Evolutionary conservation across 2,113 vertebrate species (phyloP), one percentile per base, ranked within the genome.

Genomic region (Eubucco bourcierii): DNA sequence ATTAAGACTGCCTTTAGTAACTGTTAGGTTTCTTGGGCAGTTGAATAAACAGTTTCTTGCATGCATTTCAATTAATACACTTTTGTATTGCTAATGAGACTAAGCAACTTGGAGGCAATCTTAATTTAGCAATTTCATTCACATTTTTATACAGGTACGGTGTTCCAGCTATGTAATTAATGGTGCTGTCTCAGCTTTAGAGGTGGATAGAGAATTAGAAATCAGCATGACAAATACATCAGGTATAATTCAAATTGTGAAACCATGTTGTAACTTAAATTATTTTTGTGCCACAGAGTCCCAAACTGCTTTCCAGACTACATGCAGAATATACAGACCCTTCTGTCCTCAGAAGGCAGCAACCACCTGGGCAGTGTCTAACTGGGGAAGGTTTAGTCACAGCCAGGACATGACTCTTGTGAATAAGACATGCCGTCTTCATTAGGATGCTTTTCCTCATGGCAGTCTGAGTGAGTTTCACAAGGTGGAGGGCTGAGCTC

Each of bases 81-180:
- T 93, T 80, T 74, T 89, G 72, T 93, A 85, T 84, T 95, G 84
- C 84, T 96, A 93, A 93, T 92, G 72, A 96, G 88, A 52, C 47
- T 59, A 80, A 95, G 70, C 61, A 91, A 52, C 59, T 87, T 91
- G 90, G 80, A 96, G 85, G 73, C 90, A 90, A 31, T 94, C 65
- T 95, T 83, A 88, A 85, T 94, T 92, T 72, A 90, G 65, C 0
- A 0, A 44, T 83, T 94, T 89, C 67, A 55, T 90, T 94, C 92
- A 91, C 93, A 77, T 90, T 96, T 96, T 93, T 93, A 56, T 67
- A 87, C 79, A 68, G 65, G 76, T 94, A 74, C 24, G 46, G 61
- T 74, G 63, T 90, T 90, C 53, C 65, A 92, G 34, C 82, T 74
- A 59, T 68, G 79, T 93, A 93, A 90, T 93, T 92, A 94, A 59